A percentile compares a stretch with the other conserved stretches of the same genome.
These are phyloP conservation scores for Cremastobaeus sp. DNA, from an alignment of 2,888 invertebrate species.

Conservation along the genomic window DNA sequence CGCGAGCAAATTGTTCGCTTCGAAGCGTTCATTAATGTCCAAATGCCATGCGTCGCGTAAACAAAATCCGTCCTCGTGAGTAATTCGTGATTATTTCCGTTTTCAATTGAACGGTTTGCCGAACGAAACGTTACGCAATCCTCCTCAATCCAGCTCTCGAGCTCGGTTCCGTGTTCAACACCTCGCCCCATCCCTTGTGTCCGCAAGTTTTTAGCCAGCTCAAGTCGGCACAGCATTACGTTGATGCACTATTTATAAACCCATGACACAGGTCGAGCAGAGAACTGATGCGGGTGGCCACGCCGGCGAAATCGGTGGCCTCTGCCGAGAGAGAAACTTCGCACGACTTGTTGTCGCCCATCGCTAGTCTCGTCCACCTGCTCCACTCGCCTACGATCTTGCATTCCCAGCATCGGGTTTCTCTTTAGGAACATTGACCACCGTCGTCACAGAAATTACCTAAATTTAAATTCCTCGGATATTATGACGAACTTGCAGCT, in stretches of 20 bases:
- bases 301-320: constrained; percentile 55
- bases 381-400: constrained; percentile 61
- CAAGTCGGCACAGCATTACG: constrained; percentile 71
- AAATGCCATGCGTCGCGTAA: too few species aligned
- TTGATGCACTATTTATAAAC: constrained; percentile 77
- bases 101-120: too few species aligned
- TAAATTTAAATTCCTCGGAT: constrained; percentile 37
- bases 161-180: constrained; percentile 74
- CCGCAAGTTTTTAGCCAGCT: constrained; percentile 75
- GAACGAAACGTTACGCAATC: constrained; percentile 31
- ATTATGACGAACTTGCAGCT: too few species aligned
- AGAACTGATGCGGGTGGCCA: constrained; percentile 68
- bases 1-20: too few species aligned
- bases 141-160: constrained; percentile 58
- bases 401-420: constrained; percentile 62
- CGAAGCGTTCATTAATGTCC: too few species aligned
- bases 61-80: too few species aligned
- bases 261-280: constrained; percentile 73
- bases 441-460: constrained; percentile 44
- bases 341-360: constrained; percentile 43
- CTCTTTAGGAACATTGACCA: constrained; percentile 56
- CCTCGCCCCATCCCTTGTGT: constrained; percentile 62
- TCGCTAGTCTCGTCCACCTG: constrained; percentile 64
- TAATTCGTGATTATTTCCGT: too few species aligned
- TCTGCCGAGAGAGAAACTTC: constrained; percentile 31